Percentiles rank a stretch among this genome's conserved stretches.
Conservation (phyloP, 2,797 vertebrate species). For the Rhinella marina region DNA sequence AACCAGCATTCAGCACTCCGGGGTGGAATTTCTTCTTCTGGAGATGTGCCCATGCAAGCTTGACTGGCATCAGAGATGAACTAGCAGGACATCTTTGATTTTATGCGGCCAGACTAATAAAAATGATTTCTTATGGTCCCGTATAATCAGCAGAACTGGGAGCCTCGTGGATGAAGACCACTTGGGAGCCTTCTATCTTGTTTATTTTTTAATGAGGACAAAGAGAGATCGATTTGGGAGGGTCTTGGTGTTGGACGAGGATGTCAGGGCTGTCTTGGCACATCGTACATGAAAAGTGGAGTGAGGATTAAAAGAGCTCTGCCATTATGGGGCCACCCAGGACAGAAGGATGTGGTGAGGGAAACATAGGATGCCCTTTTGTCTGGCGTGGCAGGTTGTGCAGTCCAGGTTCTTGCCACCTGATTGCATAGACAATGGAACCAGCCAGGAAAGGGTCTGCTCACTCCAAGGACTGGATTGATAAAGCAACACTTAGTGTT, state of each 20-base stretch:
- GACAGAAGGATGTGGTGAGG: not conserved
- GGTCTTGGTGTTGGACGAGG: not conserved
- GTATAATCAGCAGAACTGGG: not conserved
- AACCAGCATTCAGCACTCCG: slow-evolving; percentile 43
- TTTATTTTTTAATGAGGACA: not conserved
- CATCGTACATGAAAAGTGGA: not conserved
- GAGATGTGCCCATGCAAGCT: slow-evolving; percentile 42
- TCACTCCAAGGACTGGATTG: no score
- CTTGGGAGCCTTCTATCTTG: not conserved
- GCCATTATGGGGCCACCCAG: not conserved
- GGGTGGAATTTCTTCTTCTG: not conserved
- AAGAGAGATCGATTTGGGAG: not conserved
- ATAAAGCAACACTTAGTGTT: no score
- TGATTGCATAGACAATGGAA: no score
- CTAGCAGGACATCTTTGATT: not conserved
- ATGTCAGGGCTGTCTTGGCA: not conserved
- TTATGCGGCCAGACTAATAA: slow-evolving; percentile 10
- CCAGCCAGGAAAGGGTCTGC: no score
- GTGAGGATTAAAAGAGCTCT: not conserved
- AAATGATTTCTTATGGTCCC: not conserved
- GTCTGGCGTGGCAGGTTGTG: not conserved
- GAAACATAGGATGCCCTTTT: not conserved
- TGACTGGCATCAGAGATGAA: slow-evolving; percentile 33
- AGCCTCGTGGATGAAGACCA: not conserved
- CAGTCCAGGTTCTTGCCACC: no score